These are phyloP conservation scores for Rhipidura dahli DNA, from an alignment of 2,113 vertebrate species.

Conservation along the genomic window DNA sequence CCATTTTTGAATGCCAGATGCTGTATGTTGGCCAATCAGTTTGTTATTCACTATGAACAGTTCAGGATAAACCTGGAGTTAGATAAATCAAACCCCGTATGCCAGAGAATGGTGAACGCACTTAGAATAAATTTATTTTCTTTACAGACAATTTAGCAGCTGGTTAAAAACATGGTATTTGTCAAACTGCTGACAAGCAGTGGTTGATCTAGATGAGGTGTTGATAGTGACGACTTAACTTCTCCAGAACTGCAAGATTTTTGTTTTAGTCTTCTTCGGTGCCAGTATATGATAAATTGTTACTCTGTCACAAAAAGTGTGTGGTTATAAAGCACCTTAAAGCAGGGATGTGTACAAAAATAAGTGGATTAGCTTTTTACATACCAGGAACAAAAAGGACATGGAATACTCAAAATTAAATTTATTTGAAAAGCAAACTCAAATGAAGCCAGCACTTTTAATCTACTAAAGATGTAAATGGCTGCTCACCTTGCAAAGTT, in stretches of 20 bases:
- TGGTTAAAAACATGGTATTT: background rate
- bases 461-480: constrained; percentile 6
- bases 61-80: background rate
- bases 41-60: background rate
- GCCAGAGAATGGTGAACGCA: background rate
- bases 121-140: background rate
- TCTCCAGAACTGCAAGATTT: background rate
- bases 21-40: background rate
- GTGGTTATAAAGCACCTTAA: background rate
- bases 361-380: constrained; percentile 46
- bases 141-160: background rate
- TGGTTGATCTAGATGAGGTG: background rate
- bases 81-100: background rate
- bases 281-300: background rate
- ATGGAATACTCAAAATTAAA: constrained; percentile 3
- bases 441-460: background rate
- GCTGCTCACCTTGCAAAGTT: background rate
- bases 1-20: background rate
- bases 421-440: constrained; percentile 15
- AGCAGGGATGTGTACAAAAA: background rate
- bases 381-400: background rate
- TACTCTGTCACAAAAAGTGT: background rate
- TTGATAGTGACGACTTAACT: background rate
- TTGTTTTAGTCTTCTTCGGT: background rate
- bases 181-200: background rate